Evolutionary conservation across 2,797 vertebrate genomes (phyloP).

Genomic region (Merluccius polli): DNA sequence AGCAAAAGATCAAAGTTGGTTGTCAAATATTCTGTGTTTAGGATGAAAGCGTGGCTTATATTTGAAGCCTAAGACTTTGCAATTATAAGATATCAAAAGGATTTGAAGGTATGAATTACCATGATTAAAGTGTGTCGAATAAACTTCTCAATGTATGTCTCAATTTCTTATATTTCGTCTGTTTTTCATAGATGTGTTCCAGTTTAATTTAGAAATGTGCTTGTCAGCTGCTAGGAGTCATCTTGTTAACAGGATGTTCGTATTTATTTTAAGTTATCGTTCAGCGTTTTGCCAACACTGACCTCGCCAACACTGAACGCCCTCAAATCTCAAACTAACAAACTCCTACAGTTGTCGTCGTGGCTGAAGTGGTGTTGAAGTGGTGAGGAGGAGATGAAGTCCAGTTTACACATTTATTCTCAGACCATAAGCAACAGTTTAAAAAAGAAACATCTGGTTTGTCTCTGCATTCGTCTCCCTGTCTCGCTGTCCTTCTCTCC

Average conservation of each 20-base stretch:
- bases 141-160: not conserved
- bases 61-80: not conserved
- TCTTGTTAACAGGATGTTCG: not conserved
- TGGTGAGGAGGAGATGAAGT: no score
- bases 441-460: slow-evolving; percentile 1
- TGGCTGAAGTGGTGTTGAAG: no score
- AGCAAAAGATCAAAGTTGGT: not conserved
- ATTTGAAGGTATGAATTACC: not conserved
- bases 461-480: not conserved
- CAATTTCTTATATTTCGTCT: not conserved
- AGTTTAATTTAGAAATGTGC: no score
- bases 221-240: not conserved
- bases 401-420: no score
- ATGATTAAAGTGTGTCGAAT: not conserved
- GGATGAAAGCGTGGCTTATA: not conserved
- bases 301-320: no score
- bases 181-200: no score
- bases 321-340: no score
- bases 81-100: not conserved
- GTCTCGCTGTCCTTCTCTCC: not conserved
- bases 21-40: not conserved
- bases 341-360: no score
- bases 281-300: not conserved
- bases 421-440: not conserved
- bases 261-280: not conserved